Evolutionary conservation across 2,888 invertebrate genomes (phyloP), one percentile per base, ranked within the genome.

Genomic region (Drosophila trichaetosa): DNA sequence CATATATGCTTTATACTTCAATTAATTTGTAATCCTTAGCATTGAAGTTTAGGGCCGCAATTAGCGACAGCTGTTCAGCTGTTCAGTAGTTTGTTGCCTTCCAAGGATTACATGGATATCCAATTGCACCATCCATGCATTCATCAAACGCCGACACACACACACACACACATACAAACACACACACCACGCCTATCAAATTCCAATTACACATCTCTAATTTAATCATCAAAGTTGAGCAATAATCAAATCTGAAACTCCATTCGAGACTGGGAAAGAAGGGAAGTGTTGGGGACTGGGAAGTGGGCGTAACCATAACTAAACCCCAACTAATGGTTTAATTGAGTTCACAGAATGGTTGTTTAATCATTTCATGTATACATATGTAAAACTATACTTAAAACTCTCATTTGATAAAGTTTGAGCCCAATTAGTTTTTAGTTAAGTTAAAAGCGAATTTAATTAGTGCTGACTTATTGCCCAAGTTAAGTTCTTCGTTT

Each of bases 1-100:
- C 82, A 61, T 59, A 83, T 71, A 58, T 65, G 72, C 69, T 68
- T 72, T 69, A 87, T 83, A 86, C 68, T 82, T 84, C 78, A 87
- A 87, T 87, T 87, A 86, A 84, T 87, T 84, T 86, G 80, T 80
- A 87, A 87, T 86, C 85, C 86, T 61, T 70, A 58, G 68, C 73
- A 83, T 74, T 84, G 85, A 70, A 68, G 76, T 56, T 49, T 40
- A 8, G 27, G 34, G 53, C 40, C 60, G 82, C 79, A 86, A 86
- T 86, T 86, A 86, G 87, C 56, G 66, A 74, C 71, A 65, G 63
- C 65, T 80, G 80, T 62, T 49, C 40, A 36, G 29, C 24, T 67
- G 76, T 54, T 49, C 40, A n/a, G 29, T 18, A 62, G 76, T 54
- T 67, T 76, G 70, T 53, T 64, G 76, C 38, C 61, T 62, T 51